Evolutionary conservation across 1,140 invertebrate genomes (phyloP), one percentile per base, ranked within the genome.

Genomic region (Dryas iulia): DNA sequence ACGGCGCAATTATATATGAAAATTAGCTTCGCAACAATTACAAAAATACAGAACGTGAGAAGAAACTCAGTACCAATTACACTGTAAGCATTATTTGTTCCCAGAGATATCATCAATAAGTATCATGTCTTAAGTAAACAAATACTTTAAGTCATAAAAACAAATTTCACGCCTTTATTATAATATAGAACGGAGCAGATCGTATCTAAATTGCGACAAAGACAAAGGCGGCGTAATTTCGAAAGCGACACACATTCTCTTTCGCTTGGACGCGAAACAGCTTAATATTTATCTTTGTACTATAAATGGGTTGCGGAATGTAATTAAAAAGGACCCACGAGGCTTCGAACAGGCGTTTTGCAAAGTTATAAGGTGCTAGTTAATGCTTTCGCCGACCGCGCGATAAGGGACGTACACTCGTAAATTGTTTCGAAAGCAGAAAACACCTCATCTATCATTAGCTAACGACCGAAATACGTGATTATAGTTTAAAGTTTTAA

Each of bases 301-400:
- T 56, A 72, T 67, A 67, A 67, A 67, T 60, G 70, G 65, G 70
- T 63, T 39, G 65, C 21, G 65, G 70, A 63, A 63, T 72, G 64
- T 72, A 72, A 72, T 72, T 72, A 72, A 72, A 72, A 72, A 72
- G 65, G 54, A 67, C 59, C 64, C 70, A 33, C 39, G 58, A 58
- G 54, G 47, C 58, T 64, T 70, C 61, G 59, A 68, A 30, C 31
- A 57, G 61, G 53, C 59, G 21, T 47, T 65, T 57, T 60, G 68
- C 33, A 47, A 57, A 66, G 63, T 71, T 57, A 61, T 31, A 71
- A 66, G 62, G 60, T 71, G 57, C 53, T 25, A 66, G 52, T 25
- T 66, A 59, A 61, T 65, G 30, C 58, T 47, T 25, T 47, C 59
- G 24, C 30, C 31, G 26, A 61, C 60, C 67, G 5, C 59, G 47